Evolutionary conservation across 2,797 vertebrate genomes (phyloP), one percentile per base, ranked within the genome.

Genomic region (Spinibarbus caldwelli): DNA sequence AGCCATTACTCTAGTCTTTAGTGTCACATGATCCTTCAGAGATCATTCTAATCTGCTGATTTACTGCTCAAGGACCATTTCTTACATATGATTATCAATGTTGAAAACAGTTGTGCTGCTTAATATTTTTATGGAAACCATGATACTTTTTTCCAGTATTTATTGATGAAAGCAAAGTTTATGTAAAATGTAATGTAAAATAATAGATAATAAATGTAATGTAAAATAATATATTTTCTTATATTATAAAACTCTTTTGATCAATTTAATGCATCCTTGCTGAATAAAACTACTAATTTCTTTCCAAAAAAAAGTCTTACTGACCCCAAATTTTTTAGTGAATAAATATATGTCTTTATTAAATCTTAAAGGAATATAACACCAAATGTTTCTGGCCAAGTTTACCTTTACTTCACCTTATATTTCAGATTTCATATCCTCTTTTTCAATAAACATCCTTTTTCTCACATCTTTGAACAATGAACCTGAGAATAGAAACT

Each of bases 401-500:
- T 52, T 52, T 77, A 67, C 43, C 43, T 49, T 9, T 41, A 1
- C 1, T 29, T n/a, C 5, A 29, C 11, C 2, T 38, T n/a, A n/a
- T 26, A 29, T 68, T 80, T 70, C 45, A 70, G 1, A 41, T 43
- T 12, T n/a, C 36, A 78, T 6, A 68, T 70, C 36, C 36, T n/a
- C 34, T 70, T 84, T 59, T 62, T 36, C 1, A 41, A 17, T 5
- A 68, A 34, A 15, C 26, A n/a, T 8, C 8, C 5, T 12, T 4
- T n/a, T 81, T 66, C n/a, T 78, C 7, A 68, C 3, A 1, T 23
- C 5, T 45, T 23, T 68, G 19, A 54, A 66, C 10, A 77, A n/a
- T 75, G 41, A 12, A 38, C n/a, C 15, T 83, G 47, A 84, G 47
- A 75, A 36, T 12, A 26, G 31, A 76, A 83, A 47, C 41, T 36